A percentile compares a stretch with the other conserved stretches of the same genome.
Conservation (phyloP, 1,140 invertebrate species). For the Macrocentrus cingulum region DNA sequence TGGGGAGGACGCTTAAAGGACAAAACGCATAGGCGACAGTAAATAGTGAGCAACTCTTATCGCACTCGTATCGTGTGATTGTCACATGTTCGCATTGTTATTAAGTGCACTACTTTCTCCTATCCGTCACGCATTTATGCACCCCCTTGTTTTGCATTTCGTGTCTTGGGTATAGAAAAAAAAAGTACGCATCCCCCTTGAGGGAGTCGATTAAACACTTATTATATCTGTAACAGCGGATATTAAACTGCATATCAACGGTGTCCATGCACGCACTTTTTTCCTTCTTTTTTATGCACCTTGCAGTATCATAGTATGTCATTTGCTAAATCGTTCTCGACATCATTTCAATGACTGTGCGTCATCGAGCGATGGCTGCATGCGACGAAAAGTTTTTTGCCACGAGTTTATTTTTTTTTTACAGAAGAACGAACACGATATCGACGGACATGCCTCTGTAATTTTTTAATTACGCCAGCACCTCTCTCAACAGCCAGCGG, state of each 20-base stretch:
- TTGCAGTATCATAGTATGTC: neutral
- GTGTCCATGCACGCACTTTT: slow-evolving; percentile 16
- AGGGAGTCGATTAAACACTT: slow-evolving; percentile 12
- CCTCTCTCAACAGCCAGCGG: slow-evolving; percentile 20
- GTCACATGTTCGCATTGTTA: slow-evolving; percentile 48
- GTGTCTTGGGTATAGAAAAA: slow-evolving; percentile 3
- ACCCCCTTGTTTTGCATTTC: slow-evolving; percentile 18
- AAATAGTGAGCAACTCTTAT: slow-evolving; percentile 1
- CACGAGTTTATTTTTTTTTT: no score
- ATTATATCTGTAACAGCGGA: slow-evolving; percentile 7
- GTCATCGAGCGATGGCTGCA: neutral
- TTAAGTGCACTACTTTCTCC: slow-evolving; percentile 50
- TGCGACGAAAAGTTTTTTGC: neutral
- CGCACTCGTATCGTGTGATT: slow-evolving; percentile 23
- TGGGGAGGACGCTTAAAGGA: no score
- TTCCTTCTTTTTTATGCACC: neutral
- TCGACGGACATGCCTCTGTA: no score
- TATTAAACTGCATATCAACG: slow-evolving; percentile 5
- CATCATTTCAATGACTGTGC: neutral
- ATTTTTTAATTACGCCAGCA: slow-evolving; percentile 51
- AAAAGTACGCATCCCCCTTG: slow-evolving; percentile 10
- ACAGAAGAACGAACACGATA: neutral
- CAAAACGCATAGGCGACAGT: no score
- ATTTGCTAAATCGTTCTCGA: slow-evolving; percentile 13
- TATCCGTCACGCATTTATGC: slow-evolving; percentile 38